These are phyloP conservation scores for Fopius arisanus DNA, from an alignment of 1,140 invertebrate species.

Conservation along the genomic window DNA sequence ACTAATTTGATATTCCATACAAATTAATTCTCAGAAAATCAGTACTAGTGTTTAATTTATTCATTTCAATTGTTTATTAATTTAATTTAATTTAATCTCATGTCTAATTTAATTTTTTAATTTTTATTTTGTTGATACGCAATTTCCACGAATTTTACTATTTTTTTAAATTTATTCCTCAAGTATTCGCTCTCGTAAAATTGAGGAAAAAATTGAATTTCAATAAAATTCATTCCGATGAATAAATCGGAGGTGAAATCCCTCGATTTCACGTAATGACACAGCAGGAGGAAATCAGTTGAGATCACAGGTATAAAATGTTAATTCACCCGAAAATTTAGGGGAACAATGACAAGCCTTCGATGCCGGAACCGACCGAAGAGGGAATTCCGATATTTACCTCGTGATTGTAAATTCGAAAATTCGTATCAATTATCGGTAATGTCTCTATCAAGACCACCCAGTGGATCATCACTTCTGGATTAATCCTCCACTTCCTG, in stretches of 20 bases:
- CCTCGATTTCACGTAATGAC: neutral
- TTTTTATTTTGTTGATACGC: too few relatives aligned
- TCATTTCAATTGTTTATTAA: too few relatives aligned
- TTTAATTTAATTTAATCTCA: too few relatives aligned
- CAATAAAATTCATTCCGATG: neutral
- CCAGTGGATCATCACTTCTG: neutral
- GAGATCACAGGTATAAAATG: neutral
- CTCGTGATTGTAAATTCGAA: neutral
- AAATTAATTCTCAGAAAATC: too few relatives aligned
- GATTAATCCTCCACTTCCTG: neutral
- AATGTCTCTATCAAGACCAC: slow-evolving; percentile 1
- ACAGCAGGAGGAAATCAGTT: neutral
- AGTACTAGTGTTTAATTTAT: too few relatives aligned
- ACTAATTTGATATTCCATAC: too few relatives aligned
- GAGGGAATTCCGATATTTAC: neutral
- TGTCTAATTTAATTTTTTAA: too few relatives aligned
- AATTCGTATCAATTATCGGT: neutral
- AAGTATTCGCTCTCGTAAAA: too few relatives aligned
- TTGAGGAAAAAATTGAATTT: too few relatives aligned
- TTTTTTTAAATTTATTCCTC: too few relatives aligned
- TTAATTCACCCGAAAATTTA: neutral
- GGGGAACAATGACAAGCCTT: neutral
- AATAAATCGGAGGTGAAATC: neutral
- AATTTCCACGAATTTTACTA: too few relatives aligned
- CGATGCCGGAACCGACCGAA: neutral